Base-by-base conservation (phyloP, 1,140 invertebrate genomes). In the Mactra quadrangularis region DNA sequence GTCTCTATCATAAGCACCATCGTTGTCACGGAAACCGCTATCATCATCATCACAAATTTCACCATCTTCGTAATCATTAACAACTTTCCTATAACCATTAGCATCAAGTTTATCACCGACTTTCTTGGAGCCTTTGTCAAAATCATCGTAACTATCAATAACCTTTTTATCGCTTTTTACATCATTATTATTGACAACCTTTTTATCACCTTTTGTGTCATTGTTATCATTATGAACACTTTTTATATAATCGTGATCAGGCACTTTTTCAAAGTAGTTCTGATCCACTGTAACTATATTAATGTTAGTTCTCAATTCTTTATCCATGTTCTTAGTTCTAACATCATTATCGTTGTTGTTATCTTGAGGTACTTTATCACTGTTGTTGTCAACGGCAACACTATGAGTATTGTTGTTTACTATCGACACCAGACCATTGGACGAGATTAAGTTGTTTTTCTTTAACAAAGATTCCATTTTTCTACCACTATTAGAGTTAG, bases 211-310 rank as follows among this genome's bases (percentile, higher is more conserved):
- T n/a, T n/a, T n/a, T 6, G 7, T 22, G 7, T 22, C 4, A 35
- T 31, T 35, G 9, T n/a, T 35, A 3, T 3, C 7, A 75, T 84
- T 76, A 1, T 29, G 57, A 72, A 60, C 76, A n/a, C 85, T 92
- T 41, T 52, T 83, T 71, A 94, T 94, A 82, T 95, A 95, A 89
- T 94, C 94, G 84, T 95, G 94, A 85, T 79, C 87, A 13, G 68
- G 75, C 50, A 59, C 82, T 75, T 93, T 75, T 50, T 86, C 27
- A 85, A 75, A 79, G 41, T 86, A 85, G 17, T 74, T 57, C 29
- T 71, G 22, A 70, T 50, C 50, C 25, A 52, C 47, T 25, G 22
- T 50, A 53, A n/a, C 13, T 41, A 41, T 55, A 29, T n/a, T 17
- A n/a, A n/a, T 38, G 3, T 68, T 62, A 47, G 38, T 45, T 29